A percentile compares a stretch with the other conserved stretches of the same genome.
Evolutionary conservation across 2,113 vertebrate genomes (phyloP).

Genomic region (Garra rufa): DNA sequence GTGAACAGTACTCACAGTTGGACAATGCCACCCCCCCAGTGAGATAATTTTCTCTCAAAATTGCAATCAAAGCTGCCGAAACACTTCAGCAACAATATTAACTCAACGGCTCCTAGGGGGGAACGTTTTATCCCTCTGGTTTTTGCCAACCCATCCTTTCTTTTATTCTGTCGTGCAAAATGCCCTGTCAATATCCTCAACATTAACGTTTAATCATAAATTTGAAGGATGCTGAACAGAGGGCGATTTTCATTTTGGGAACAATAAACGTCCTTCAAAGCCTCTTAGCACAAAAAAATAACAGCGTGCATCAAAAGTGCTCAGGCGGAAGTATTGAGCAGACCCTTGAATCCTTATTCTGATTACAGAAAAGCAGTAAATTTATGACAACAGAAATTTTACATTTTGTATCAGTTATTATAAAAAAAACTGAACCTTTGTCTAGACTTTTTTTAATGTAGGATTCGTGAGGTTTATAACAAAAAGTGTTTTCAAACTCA

Average conservation of each 20-base stretch:
- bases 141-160: conserved; percentile 45
- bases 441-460: neutral
- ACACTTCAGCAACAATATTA: conserved; percentile 77
- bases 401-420: neutral
- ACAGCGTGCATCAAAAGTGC: neutral
- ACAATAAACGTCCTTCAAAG: conserved; percentile 38
- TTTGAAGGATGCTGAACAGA: conserved; percentile 35
- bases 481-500: neutral
- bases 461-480: neutral
- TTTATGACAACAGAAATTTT: neutral
- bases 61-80: conserved; percentile 81
- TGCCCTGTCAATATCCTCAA: conserved; percentile 42
- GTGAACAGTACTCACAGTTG: conserved; percentile 73
- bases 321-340: neutral
- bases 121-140: conserved; percentile 70
- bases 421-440: neutral
- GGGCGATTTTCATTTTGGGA: conserved; percentile 15
- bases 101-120: conserved; percentile 73
- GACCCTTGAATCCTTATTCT: neutral
- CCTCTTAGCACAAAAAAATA: conserved; percentile 20
- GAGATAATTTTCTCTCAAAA: conserved; percentile 80
- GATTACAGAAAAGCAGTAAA: neutral
- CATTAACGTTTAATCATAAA: conserved; percentile 11
- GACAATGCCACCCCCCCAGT: conserved; percentile 72
- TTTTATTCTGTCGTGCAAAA: conserved; percentile 43